Conservation (phyloP, 2,888 invertebrate genomes). For the Cotesia congregata region DNA sequence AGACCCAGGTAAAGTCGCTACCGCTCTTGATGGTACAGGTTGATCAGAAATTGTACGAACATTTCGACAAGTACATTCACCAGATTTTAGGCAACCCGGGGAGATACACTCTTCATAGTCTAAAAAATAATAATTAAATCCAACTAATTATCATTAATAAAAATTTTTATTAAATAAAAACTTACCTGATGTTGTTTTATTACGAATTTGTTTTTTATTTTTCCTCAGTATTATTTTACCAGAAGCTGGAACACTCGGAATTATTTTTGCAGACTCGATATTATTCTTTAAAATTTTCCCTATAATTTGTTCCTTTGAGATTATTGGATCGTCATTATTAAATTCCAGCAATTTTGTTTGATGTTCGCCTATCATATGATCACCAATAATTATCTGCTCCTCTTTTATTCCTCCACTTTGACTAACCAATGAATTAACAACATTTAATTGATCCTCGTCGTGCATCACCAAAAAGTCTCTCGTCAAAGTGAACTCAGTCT, state of each 20-base stretch:
- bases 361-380: constrained; percentile 37
- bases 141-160: background rate
- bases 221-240: background rate
- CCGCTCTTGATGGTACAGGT: constrained; percentile 80
- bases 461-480: constrained; percentile 68
- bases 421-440: constrained; percentile 62
- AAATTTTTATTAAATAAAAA: constrained; percentile 32
- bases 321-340: constrained; percentile 47
- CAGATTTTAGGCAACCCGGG: constrained; percentile 58
- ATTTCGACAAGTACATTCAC: constrained; percentile 64
- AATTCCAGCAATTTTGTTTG: constrained; percentile 38
- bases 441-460: constrained; percentile 67
- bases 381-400: constrained; percentile 40
- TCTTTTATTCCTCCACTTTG: constrained; percentile 55
- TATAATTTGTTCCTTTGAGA: constrained; percentile 44
- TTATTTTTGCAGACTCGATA: constrained; percentile 1
- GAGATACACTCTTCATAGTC: constrained; percentile 70
- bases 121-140: constrained; percentile 47
- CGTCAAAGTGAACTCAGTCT: constrained; percentile 62
- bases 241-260: background rate
- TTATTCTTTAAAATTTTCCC: constrained; percentile 29
- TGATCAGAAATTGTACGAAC: constrained; percentile 76
- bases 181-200: constrained; percentile 62
- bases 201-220: constrained; percentile 55
- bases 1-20: constrained; percentile 82